Base-by-base conservation (phyloP, 2,113 vertebrate genomes). In the Brienomyrus longianalis region DNA sequence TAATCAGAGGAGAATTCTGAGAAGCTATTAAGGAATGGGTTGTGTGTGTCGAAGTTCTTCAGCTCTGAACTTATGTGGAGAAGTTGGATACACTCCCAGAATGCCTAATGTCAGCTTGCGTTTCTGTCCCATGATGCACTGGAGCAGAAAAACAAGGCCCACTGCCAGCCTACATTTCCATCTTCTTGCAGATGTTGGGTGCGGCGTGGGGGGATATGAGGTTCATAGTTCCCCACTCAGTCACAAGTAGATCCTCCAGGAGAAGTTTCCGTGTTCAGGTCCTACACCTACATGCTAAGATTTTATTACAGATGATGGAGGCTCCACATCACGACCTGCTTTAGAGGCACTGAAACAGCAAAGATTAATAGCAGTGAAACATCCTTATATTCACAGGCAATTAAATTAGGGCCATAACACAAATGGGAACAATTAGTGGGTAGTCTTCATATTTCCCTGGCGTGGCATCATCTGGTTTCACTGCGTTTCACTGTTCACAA, bases 391-490 rank as follows among this genome's bases (percentile, higher is more conserved):
- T 92, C 92, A 90, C 87, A 90, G 88, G 91, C 91, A 31, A 86
- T 91, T 93, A 93, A 93, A 93, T 92, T 84, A 89, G 89, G 91
- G 91, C 92, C 93, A 93, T 70, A 87, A 45, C 89, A 87, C 91
- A 90, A 92, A 87, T 47, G 91, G 90, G 87, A 91, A 83, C 90
- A 86, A 90, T 89, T 91, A 91, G 74, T 80, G 74, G 88, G 90
- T 90, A 89, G 89, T 83, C 50, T 27, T 39, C 87, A n/a, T 70
- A 80, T 45, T 74, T 52, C 54, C 21, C 48, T 77, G 59, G 39
- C 59, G 89, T 66, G 21, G 39, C 85, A 84, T 92, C 91, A 91
- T 92, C 90, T 92, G 91, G 86, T 90, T 87, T 62, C 84, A 11
- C 45, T 88, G 15, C 17, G 19, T 77, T 80, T 89, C 66, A 85